phyloP scores from a whole-genome alignment of 2,113 vertebrate genomes.

The Glareola pratincola region DNA sequence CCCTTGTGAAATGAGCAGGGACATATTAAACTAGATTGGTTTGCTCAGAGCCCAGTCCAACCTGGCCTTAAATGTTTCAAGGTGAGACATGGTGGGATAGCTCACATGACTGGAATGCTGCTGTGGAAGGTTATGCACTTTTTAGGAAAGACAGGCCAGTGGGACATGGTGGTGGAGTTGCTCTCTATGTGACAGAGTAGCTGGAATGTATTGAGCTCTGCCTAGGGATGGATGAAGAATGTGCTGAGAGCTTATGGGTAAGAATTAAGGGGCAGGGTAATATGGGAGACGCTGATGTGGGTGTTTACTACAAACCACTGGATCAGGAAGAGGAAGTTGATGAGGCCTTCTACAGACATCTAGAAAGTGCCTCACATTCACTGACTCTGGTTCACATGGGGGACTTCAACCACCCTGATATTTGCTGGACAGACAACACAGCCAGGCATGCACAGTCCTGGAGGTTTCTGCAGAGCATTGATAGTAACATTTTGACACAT shows the following conservation, averaged over 20 bases:
- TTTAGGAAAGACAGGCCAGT: neutral
- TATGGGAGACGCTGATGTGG: neutral
- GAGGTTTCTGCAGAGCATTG: no score
- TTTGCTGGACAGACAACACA: neutral
- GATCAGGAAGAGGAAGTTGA: neutral
- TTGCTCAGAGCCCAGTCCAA: neutral
- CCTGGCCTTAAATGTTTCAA: neutral
- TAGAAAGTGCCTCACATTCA: neutral
- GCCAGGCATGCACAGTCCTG: neutral
- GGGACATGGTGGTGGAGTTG: neutral
- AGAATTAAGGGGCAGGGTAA: neutral
- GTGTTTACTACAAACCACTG: neutral
- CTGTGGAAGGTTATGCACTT: neutral
- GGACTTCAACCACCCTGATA: neutral
- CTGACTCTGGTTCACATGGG: neutral
- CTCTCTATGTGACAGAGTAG: no score
- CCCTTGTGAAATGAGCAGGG: no score
- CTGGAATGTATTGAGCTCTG: neutral
- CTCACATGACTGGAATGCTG: neutral
- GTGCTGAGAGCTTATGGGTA: neutral
- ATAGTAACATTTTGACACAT: no score
- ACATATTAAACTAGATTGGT: neutral
- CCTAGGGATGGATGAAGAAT: neutral
- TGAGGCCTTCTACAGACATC: neutral
- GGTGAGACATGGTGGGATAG: neutral